Base-by-base conservation (phyloP, 1,140 invertebrate species). In the Aphaenogaster rudis region DNA sequence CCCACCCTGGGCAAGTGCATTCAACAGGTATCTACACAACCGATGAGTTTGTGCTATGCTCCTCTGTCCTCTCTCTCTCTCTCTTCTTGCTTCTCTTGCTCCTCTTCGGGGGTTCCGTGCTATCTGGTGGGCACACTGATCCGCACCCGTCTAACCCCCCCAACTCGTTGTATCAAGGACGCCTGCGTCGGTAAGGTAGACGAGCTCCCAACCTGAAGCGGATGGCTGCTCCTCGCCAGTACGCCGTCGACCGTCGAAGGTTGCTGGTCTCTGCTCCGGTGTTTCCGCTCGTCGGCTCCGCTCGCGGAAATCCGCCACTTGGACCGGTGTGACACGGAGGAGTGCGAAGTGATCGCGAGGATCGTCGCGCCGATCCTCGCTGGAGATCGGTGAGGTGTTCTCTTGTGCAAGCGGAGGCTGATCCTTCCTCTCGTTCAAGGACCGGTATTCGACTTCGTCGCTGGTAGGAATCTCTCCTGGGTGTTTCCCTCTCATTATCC, bases 11-110 rank as follows among this genome's bases (percentile, higher is more conserved):
- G 13, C 57, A 85, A 84, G 71, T 59, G 63, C 80, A 86, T 88
- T 88, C 86, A 88, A 88, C 86, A 88, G 86, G 86, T 88, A 88
- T 86, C 86, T 88, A 88, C 86, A 86, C 81, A 86, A 88, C 81
- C 86, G 81, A 88, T 88, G 86, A 88, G 86, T 86, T 88, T 57
- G 80, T 86, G 86, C 78, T 61, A 15, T 17, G 78, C 42, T 57
- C 21, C 71, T 63, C 86, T 66, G 13, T 45, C 57, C 36, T 54
- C 45, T 39, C 39, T 17, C 52, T 2, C 77, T 33, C 45, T 15
- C 76, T 13, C n/a, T 2, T 39, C 11, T 13, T 17, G 13, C 42
- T 33, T 36, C 42, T 33, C 42, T 11, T 28, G 50, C 48, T 28
- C 36, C n/a, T 72, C 79, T 63, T 72, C 48, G 39, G 63, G 54